Evolutionary conservation across 2,113 vertebrate genomes (phyloP).

Genomic region (Dissostichus mawsoni): DNA sequence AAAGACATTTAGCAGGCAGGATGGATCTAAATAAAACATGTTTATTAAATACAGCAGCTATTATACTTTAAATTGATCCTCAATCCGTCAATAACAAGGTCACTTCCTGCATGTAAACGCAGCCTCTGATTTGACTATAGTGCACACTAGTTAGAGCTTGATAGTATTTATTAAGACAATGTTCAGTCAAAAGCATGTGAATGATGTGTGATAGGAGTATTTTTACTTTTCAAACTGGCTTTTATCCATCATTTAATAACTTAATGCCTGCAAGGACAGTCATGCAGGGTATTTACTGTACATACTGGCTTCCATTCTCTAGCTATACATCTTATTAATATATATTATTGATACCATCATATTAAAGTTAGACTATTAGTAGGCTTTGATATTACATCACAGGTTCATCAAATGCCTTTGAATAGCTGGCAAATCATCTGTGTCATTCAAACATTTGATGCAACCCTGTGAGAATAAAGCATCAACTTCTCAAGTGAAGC

Average conservation of each 20-base stretch:
- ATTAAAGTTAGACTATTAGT: conserved; percentile 77
- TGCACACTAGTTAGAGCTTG: conserved; percentile 3
- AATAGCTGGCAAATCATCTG: conserved; percentile 52
- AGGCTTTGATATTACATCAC: conserved; percentile 64
- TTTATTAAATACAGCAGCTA: conserved; percentile 1
- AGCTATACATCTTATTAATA: conserved; percentile 73
- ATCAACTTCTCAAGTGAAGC: conserved; percentile 53
- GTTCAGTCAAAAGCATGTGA: conserved; percentile 34
- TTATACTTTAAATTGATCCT: conserved; percentile 1
- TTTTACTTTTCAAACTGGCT: conserved; percentile 33
- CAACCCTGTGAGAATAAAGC: conserved; percentile 57
- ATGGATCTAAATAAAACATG: neutral
- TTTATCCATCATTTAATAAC: conserved; percentile 28
- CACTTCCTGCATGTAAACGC: conserved; percentile 18
- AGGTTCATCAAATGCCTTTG: conserved; percentile 58
- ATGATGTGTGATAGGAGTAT: conserved; percentile 19
- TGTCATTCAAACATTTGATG: conserved; percentile 62
- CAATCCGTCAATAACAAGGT: conserved; percentile 14
- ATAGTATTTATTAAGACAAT: conserved; percentile 57
- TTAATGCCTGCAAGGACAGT: conserved; percentile 50
- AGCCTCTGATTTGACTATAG: conserved; percentile 24
- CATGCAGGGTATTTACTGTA: conserved; percentile 71
- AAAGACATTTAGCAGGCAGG: neutral
- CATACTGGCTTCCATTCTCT: conserved; percentile 53
- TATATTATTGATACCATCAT: conserved; percentile 66